A percentile compares a stretch with the other conserved stretches of the same genome.
Conservation (phyloP, 2,113 vertebrate genomes). For the Bothrops jararaca region DNA sequence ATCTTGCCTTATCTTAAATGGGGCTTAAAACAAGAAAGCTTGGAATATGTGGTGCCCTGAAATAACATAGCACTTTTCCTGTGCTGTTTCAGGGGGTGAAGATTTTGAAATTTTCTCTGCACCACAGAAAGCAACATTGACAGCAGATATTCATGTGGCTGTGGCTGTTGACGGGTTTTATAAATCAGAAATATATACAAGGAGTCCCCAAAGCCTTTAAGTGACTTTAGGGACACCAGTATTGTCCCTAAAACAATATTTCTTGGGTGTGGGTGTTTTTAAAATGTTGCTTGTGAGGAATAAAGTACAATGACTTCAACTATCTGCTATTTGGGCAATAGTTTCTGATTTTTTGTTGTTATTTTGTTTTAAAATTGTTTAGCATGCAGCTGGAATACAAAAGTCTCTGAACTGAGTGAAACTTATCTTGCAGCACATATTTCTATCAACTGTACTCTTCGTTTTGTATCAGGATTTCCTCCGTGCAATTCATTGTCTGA, state of each 20-base stretch:
- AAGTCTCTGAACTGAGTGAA: neutral
- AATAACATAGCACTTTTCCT: neutral
- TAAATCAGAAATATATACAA: neutral
- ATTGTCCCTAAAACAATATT: neutral
- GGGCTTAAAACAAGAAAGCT: neutral
- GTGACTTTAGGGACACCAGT: neutral
- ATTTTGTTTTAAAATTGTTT: constrained; percentile 1
- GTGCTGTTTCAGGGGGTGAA: neutral
- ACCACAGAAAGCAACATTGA: no score
- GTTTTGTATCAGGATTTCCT: neutral
- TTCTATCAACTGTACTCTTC: neutral
- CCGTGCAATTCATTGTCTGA: neutral
- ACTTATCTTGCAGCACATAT: neutral
- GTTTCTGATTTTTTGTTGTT: constrained; percentile 21
- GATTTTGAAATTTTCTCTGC: neutral
- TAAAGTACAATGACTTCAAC: constrained; percentile 25
- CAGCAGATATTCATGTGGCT: neutral
- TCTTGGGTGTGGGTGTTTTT: neutral
- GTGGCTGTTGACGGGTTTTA: neutral
- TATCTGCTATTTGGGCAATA: constrained; percentile 15
- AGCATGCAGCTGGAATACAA: neutral
- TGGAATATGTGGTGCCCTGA: constrained; percentile 13
- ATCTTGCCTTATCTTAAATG: no score
- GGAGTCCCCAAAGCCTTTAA: neutral
- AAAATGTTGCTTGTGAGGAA: constrained; percentile 12